Base-by-base conservation (phyloP, 2,888 invertebrate genomes). In the Synanthedon andrenaeformis region DNA sequence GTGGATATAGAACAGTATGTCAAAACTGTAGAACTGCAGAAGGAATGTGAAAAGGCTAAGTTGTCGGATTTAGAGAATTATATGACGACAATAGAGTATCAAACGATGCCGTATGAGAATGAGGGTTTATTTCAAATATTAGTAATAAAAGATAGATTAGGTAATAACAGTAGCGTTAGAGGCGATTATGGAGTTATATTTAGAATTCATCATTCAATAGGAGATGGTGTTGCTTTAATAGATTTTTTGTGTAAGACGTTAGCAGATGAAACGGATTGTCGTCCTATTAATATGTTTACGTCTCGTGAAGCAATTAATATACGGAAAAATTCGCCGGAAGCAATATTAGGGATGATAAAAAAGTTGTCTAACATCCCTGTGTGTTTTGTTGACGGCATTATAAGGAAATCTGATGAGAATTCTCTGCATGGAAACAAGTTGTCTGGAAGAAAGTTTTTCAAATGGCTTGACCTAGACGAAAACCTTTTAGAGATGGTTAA, bases 141-240 rank as follows among this genome's bases (percentile, higher is more conserved):
- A 42, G 69, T 90, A 2, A 82, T 71, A 6, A 67, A 67, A 54
- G 66, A 76, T 56, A 69, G 62, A 58, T 57, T 71, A 51, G 64
- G 61, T 58, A 65, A 64, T 63, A 55, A 62, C 48, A 53, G 61
- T 48, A 57, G 66, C 17, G 52, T 59, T 56, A 58, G 62, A 56
- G 61, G 67, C 41, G 61, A 74, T 55, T 69, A 78, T 70, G 88
- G 88, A 1, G 69, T 90, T 41, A 64, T 90, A 54, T 85, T 89
- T 58, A 79, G 89, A 56, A 75, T 90, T 53, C 89, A 90, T 64
- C 90, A 90, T 67, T 76, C 88, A 4, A 64, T 90, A 1, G 89
- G 89, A 1, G 89, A 90, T 61, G 89, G 90, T 1, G 79, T 86
- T 1, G 82, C 89, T 4, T 64, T 90, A 10, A 66, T 89, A 45